phyloP scores from a whole-genome alignment of 2,888 invertebrate species.

The Agrilus cyanescens region DNA sequence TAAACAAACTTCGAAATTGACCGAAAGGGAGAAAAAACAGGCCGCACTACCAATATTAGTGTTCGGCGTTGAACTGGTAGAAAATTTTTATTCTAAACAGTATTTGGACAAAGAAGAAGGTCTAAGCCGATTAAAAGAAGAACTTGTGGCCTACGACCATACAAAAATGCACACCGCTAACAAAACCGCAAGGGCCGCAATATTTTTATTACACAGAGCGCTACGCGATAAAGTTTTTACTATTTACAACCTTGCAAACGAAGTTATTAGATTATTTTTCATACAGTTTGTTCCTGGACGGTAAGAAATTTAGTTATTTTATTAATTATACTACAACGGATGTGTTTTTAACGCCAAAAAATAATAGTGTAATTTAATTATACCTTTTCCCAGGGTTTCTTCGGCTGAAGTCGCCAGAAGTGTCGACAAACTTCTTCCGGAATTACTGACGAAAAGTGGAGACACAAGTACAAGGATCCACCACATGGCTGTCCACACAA shows the following conservation, averaged over 20 bases:
- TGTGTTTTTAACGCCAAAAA: not conserved
- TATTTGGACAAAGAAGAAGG: constrained; percentile 85
- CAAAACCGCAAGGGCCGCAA: constrained; percentile 72
- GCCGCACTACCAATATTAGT: constrained; percentile 84
- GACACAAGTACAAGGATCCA: constrained; percentile 80
- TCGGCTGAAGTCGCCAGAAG: constrained; percentile 72
- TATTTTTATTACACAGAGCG: constrained; percentile 65
- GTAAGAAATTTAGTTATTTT: constrained; percentile 31
- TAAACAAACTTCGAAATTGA: constrained; percentile 47
- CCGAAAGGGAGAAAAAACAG: constrained; percentile 73
- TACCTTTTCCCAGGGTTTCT: constrained; percentile 73
- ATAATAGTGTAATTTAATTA: too few species aligned
- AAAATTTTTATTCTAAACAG: constrained; percentile 82
- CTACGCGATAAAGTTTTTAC: constrained; percentile 81
- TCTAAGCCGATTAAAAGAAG: constrained; percentile 53
- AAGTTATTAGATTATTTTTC: constrained; percentile 67
- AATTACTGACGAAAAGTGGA: constrained; percentile 72
- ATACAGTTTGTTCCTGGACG: constrained; percentile 73
- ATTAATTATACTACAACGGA: constrained; percentile 2
- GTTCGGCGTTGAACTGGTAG: constrained; percentile 82
- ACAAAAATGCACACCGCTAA: constrained; percentile 47
- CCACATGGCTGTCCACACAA: constrained; percentile 78
- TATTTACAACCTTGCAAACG: constrained; percentile 75
- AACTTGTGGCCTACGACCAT: constrained; percentile 38
- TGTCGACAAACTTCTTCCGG: constrained; percentile 72